Percentiles rank a stretch among this genome's conserved stretches.
Evolutionary conservation across 2,113 vertebrate species (phyloP).

Genomic region (Charadrius vociferus): DNA sequence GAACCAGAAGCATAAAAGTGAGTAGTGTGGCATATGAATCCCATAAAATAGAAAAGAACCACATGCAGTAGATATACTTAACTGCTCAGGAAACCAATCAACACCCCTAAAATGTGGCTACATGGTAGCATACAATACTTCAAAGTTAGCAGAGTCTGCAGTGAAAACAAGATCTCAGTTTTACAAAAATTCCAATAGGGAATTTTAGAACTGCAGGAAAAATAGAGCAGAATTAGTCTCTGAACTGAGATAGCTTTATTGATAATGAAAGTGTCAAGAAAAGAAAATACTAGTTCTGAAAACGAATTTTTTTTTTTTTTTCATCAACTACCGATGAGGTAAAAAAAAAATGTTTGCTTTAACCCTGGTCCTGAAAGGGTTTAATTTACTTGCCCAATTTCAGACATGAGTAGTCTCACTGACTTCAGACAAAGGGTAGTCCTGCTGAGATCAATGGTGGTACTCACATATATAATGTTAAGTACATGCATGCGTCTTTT

Average conservation of each 20-base stretch:
- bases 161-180: not conserved
- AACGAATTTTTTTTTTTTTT: not conserved
- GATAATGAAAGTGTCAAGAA: not conserved
- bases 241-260: not conserved
- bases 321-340: not conserved
- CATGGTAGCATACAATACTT: not conserved
- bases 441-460: constrained; percentile 56
- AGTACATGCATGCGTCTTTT: constrained; percentile 8
- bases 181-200: not conserved
- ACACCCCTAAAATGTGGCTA: not conserved
- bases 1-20: constrained; percentile 41
- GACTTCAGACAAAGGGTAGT: constrained; percentile 14
- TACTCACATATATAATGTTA: not conserved
- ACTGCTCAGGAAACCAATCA: constrained; percentile 16
- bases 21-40: constrained; percentile 40
- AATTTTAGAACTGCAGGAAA: not conserved
- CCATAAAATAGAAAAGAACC: constrained; percentile 43
- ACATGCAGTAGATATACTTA: not conserved
- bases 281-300: not conserved
- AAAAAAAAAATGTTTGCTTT: not conserved
- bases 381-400: constrained; percentile 31
- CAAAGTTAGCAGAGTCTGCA: not conserved
- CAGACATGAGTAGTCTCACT: not conserved
- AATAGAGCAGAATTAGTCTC: not conserved
- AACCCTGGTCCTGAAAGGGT: not conserved